These are phyloP conservation scores for Bufotes viridis DNA, from an alignment of 2,797 vertebrate genomes.

Conservation along the genomic window DNA sequence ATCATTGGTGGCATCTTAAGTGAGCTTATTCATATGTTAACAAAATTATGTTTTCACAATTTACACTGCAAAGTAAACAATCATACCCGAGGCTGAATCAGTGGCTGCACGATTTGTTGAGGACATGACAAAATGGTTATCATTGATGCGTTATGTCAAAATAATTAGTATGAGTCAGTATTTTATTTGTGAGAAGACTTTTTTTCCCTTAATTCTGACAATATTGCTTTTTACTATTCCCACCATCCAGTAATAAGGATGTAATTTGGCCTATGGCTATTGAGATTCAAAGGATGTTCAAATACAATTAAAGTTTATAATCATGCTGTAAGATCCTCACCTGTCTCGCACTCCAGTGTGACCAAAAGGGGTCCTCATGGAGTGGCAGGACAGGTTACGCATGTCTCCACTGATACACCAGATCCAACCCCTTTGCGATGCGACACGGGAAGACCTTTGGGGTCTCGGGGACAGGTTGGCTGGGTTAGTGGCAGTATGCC, in stretches of 20 bases:
- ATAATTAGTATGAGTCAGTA: conserved; percentile 36
- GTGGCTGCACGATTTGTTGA: neutral
- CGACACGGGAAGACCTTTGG: no score
- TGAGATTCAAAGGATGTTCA: conserved; percentile 23
- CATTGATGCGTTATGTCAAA: conserved; percentile 20
- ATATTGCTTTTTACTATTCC: conserved; percentile 38
- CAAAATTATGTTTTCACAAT: conserved; percentile 14
- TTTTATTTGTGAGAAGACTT: conserved; percentile 43
- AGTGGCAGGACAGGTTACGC: no score
- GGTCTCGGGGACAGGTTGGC: no score
- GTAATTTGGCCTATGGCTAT: neutral
- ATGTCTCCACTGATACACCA: no score
- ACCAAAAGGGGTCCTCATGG: no score
- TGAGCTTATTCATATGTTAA: conserved; percentile 31
- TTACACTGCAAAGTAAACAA: neutral
- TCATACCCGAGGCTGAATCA: neutral
- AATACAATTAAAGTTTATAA: conserved; percentile 28
- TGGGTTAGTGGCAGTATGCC: no score
- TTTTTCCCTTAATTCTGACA: conserved; percentile 24
- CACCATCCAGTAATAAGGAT: conserved; percentile 15
- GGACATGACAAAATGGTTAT: conserved; percentile 7
- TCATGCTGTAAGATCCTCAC: no score
- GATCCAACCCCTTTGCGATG: no score
- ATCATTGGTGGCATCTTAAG: conserved; percentile 29
- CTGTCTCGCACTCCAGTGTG: no score